phyloP scores from a whole-genome alignment of 2,888 invertebrate species.

The Taenaris catops region DNA sequence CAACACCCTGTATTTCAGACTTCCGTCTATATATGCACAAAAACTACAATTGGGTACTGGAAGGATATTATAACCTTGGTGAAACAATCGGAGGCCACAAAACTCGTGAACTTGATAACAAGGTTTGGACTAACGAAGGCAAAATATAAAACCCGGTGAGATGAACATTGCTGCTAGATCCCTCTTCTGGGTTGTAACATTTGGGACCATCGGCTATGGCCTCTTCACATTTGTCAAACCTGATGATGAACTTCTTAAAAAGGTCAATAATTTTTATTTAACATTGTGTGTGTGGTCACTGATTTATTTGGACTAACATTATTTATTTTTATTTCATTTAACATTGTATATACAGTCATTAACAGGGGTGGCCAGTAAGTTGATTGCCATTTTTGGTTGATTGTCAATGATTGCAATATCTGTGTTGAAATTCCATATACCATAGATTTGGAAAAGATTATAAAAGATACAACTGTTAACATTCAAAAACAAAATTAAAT shows the following conservation, averaged over 20 bases:
- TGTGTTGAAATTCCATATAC: too few species aligned
- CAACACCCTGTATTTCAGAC: too few species aligned
- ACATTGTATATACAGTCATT: too few species aligned
- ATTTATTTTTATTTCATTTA: not conserved
- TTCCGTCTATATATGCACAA: slow-evolving; percentile 84
- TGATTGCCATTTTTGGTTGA: too few species aligned
- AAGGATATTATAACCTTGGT: slow-evolving; percentile 85
- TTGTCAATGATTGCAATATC: too few species aligned
- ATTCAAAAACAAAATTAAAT: too few species aligned
- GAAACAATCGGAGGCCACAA: slow-evolving; percentile 79
- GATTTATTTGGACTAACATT: slow-evolving; percentile 19
- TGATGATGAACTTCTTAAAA: slow-evolving; percentile 74
- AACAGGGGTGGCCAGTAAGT: too few species aligned
- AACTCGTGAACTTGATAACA: slow-evolving; percentile 76
- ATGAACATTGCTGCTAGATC: slow-evolving; percentile 71
- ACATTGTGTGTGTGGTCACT: slow-evolving; percentile 30
- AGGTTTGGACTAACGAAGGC: slow-evolving; percentile 77
- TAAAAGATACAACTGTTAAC: too few species aligned
- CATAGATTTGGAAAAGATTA: too few species aligned
- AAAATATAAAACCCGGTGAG: slow-evolving; percentile 65
- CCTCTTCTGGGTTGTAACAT: slow-evolving; percentile 79
- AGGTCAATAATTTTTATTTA: slow-evolving; percentile 58
- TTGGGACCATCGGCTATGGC: slow-evolving; percentile 80
- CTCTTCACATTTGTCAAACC: slow-evolving; percentile 78
- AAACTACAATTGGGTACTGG: slow-evolving; percentile 82